Conservation (phyloP, 1,140 invertebrate species). For the Philotrypesis tridentata region DNA sequence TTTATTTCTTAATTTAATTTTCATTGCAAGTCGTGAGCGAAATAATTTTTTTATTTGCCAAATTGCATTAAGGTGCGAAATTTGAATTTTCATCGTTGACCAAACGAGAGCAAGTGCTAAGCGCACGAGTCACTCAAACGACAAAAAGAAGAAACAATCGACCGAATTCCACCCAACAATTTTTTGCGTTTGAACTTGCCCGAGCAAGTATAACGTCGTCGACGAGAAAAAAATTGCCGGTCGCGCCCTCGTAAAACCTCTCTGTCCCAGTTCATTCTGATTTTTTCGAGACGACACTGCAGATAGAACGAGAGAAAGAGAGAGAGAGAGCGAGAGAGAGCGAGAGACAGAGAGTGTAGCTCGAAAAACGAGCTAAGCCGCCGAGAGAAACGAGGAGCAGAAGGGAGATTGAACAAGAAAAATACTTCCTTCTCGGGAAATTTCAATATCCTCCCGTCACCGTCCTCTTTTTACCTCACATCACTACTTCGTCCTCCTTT, state of each 20-base stretch:
- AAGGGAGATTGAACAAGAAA: constrained; percentile 51
- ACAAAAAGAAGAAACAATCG: background rate
- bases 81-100: too few species aligned
- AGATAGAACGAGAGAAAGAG: too few species aligned
- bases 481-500: background rate
- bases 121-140: background rate
- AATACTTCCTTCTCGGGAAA: constrained; percentile 54
- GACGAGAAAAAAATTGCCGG: constrained; percentile 7
- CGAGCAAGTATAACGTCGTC: too few species aligned
- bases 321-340: too few species aligned
- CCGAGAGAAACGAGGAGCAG: constrained; percentile 17
- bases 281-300: constrained; percentile 14
- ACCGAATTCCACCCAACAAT: background rate
- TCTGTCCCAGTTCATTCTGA: constrained; percentile 25
- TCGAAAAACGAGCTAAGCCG: constrained; percentile 15
- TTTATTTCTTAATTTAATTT: too few species aligned
- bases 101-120: too few species aligned
- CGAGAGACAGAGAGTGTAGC: background rate
- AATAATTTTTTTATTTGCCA: too few species aligned
- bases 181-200: too few species aligned
- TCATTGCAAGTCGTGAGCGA: too few species aligned
- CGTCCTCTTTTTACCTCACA: background rate
- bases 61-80: too few species aligned
- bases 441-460: constrained; percentile 54
- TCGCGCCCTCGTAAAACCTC: constrained; percentile 21